Evolutionary conservation across 2,888 invertebrate species (phyloP), one percentile per base, ranked within the genome.

Genomic region (Agrenia bidenticulata): DNA sequence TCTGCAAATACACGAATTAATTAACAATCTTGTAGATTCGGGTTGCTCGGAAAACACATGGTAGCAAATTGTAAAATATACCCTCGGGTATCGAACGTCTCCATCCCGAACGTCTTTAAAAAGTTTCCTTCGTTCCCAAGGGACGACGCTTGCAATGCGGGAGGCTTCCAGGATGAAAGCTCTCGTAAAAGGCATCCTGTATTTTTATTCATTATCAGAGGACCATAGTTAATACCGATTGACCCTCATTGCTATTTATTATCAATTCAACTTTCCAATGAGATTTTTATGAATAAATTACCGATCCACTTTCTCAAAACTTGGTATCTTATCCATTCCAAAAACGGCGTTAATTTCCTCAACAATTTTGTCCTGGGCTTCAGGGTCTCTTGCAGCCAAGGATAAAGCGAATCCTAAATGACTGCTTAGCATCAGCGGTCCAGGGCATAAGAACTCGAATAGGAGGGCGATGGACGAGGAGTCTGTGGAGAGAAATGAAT

Each of bases 381-480:
- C 49, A 2, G 37, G 26, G 23, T 58, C 26, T 27, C 39, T 19
- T 17, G 55, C 17, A 17, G 62, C 11, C n/a, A 54, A 51, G 11
- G 58, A 11, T 45, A 62, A 13, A 9, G 62, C 62, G 21, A 62
- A 66, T 45, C 41, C 58, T 2, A 66, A 32, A 17, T 45, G 50
- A 32, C 56, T 56, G 24, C 58, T 49, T 4, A 63, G 54, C 9
- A 66, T 62, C n/a, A 66, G 24, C n/a, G 58, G 53, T 15, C 57
- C 57, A 2, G 66, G 66, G n/a, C 62, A 58, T 9, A 66, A 51
- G 26, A 66, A 37, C 49, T 66, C 62, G 62, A 66, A 66, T 9
- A 66, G 49, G 17, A 66, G 58, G 23, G 66, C 51, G 17, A 66
- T 54, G 45, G 62, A 49, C 1, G 62, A 53, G 4, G 51, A 53